These are phyloP conservation scores for Oncorhynchus kisutch DNA, from an alignment of 2,113 vertebrate species.

Conservation along the genomic window DNA sequence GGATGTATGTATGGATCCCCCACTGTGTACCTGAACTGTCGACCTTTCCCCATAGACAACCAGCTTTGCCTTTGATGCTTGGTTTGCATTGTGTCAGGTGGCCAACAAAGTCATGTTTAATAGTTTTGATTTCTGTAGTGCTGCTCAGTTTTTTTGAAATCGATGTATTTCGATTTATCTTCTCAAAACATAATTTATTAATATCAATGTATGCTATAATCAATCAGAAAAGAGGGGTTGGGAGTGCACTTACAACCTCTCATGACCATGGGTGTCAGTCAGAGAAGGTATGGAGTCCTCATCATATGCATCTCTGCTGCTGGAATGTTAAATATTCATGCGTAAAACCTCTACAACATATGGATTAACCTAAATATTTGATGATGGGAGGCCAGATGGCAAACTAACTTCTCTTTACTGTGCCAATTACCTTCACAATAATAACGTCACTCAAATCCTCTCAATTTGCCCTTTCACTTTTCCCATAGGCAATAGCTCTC, in stretches of 20 bases:
- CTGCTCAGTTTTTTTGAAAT: constrained; percentile 41
- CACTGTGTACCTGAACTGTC: constrained; percentile 44
- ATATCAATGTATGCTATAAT: constrained; percentile 38
- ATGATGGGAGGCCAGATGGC: constrained; percentile 49
- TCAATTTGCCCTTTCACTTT: constrained; percentile 46
- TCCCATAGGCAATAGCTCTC: constrained; percentile 47
- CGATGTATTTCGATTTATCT: constrained; percentile 44
- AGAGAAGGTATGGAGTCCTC: constrained; percentile 16
- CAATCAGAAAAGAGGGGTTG: constrained; percentile 10
- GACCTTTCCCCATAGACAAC: constrained; percentile 34
- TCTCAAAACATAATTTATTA: constrained; percentile 63
- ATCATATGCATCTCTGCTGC: constrained; percentile 21
- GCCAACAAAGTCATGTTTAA: constrained; percentile 28
- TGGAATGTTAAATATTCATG: constrained; percentile 67
- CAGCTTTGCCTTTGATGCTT: constrained; percentile 60
- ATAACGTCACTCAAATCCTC: constrained; percentile 28
- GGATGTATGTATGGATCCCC: constrained; percentile 41
- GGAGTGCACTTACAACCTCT: constrained; percentile 36
- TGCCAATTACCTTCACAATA: constrained; percentile 24
- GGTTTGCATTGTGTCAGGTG: constrained; percentile 34
- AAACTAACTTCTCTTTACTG: constrained; percentile 19
- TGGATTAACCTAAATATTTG: constrained; percentile 70
- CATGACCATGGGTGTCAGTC: constrained; percentile 21
- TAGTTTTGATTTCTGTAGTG: constrained; percentile 22
- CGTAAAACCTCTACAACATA: constrained; percentile 51